A percentile compares a stretch with the other conserved stretches of the same genome.
Evolutionary conservation across 2,888 invertebrate genomes (phyloP).

Genomic region (Dyspetes luteomarginatus): DNA sequence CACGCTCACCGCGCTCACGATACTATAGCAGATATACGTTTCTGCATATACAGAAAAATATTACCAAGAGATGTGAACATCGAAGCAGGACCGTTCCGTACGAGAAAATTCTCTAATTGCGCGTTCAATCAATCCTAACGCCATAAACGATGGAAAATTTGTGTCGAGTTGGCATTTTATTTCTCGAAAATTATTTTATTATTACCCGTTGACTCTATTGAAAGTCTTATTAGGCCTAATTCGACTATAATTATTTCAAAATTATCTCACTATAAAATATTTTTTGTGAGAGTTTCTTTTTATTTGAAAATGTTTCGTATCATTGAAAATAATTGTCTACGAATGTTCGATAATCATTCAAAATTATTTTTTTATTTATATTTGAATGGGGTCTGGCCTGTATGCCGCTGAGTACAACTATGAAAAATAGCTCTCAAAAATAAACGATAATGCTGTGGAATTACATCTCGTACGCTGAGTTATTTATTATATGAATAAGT

Average conservation of each 20-base stretch:
- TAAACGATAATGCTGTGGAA: too few relatives aligned
- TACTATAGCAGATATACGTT: too few relatives aligned
- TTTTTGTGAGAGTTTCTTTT: neutral
- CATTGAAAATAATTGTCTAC: neutral
- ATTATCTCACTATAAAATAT: neutral
- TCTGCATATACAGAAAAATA: slow-evolving; percentile 17
- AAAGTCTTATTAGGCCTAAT: neutral
- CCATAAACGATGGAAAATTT: slow-evolving; percentile 2
- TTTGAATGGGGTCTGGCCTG: too few relatives aligned
- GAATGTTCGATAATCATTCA: neutral
- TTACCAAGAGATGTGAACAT: neutral
- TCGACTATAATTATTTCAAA: neutral
- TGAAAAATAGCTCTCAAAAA: too few relatives aligned
- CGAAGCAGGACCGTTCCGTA: slow-evolving; percentile 5
- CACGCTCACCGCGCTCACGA: neutral
- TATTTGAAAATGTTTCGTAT: neutral
- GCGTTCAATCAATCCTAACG: neutral
- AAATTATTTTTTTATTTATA: too few relatives aligned
- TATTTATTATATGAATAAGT: too few relatives aligned
- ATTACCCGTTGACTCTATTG: neutral
- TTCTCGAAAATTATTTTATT: neutral
- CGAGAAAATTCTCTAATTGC: slow-evolving; percentile 19
- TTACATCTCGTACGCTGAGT: too few relatives aligned
- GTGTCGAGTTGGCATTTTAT: too few relatives aligned
- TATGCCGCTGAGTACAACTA: too few relatives aligned